These are phyloP conservation scores for Trissolcus japonicus DNA, from an alignment of 2,888 invertebrate species.

Conservation along the genomic window DNA sequence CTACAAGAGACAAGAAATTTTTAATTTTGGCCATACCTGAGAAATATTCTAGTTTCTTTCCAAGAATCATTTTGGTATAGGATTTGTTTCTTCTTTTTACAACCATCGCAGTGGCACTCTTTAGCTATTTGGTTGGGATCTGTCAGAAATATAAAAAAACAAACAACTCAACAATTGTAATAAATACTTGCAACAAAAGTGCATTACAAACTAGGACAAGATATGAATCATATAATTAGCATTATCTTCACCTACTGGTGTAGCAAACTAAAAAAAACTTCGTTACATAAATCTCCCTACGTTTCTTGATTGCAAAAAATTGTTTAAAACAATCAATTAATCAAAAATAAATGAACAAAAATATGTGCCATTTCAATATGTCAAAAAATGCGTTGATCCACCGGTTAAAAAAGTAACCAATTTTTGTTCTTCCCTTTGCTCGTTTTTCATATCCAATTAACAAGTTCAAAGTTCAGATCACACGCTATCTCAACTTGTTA, in stretches of 20 bases:
- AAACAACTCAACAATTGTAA: not conserved
- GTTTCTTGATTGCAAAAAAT: too few species aligned
- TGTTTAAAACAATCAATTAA: not conserved
- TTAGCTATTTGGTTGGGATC: conserved; percentile 87
- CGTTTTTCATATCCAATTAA: conserved; percentile 6
- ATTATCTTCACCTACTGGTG: too few species aligned
- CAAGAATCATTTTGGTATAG: conserved; percentile 92
- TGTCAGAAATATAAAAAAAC: conserved; percentile 70
- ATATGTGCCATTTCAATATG: too few species aligned
- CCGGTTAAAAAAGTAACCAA: too few species aligned
- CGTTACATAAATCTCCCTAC: not conserved
- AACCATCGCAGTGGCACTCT: conserved; percentile 93
- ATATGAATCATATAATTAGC: not conserved
- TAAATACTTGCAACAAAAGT: not conserved
- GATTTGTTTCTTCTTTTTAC: conserved; percentile 88
- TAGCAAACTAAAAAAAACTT: too few species aligned
- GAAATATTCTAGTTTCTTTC: conserved; percentile 87
- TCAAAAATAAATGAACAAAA: not conserved
- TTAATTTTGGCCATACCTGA: conserved; percentile 76
- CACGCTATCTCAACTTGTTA: not conserved
- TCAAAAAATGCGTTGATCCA: not conserved
- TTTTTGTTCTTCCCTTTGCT: not conserved
- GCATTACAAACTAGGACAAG: not conserved
- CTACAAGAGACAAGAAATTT: not conserved
- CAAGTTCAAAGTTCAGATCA: conserved; percentile 30